Evolutionary conservation across 1,140 invertebrate genomes (phyloP).

Genomic region (Pissodes strobi): DNA sequence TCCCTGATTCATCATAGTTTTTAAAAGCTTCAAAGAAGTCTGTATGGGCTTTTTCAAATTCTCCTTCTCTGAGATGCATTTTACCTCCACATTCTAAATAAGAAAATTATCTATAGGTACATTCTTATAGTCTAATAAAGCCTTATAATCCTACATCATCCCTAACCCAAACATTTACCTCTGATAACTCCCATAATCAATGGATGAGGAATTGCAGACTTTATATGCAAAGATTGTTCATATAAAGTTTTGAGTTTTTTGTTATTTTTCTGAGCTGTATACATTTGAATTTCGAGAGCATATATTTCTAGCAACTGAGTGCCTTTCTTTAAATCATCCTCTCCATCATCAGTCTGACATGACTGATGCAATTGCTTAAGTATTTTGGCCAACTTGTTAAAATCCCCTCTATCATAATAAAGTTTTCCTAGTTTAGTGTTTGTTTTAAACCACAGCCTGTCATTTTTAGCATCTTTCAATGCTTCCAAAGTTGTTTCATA

Average conservation of each 20-base stretch:
- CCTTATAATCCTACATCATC: too few species aligned
- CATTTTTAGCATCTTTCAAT: constrained; percentile 98
- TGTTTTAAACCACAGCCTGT: constrained; percentile 99
- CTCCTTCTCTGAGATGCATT: constrained; percentile 98
- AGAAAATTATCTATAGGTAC: too few species aligned
- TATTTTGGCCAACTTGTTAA: constrained; percentile 93
- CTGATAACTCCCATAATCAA: constrained; percentile 63
- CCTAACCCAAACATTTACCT: too few species aligned
- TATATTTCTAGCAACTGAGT: constrained; percentile 99
- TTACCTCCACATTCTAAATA: constrained; percentile 93
- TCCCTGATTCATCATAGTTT: constrained; percentile 99
- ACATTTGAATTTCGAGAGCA: constrained; percentile 99
- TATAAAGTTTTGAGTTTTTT: constrained; percentile 98
- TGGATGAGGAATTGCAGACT: constrained; percentile 99
- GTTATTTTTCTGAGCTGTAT: constrained; percentile 99
- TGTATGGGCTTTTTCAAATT: constrained; percentile 98
- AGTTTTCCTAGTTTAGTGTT: constrained; percentile 99
- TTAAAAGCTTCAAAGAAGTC: constrained; percentile 99
- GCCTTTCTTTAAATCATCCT: constrained; percentile 98
- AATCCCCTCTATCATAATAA: constrained; percentile 96
- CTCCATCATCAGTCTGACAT: constrained; percentile 99
- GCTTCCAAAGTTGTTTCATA: constrained; percentile 99
- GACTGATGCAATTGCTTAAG: constrained; percentile 96
- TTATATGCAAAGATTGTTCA: constrained; percentile 98
- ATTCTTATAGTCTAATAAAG: too few species aligned